phyloP scores from a whole-genome alignment of 2,888 invertebrate species.

The Oscheius sp. region DNA sequence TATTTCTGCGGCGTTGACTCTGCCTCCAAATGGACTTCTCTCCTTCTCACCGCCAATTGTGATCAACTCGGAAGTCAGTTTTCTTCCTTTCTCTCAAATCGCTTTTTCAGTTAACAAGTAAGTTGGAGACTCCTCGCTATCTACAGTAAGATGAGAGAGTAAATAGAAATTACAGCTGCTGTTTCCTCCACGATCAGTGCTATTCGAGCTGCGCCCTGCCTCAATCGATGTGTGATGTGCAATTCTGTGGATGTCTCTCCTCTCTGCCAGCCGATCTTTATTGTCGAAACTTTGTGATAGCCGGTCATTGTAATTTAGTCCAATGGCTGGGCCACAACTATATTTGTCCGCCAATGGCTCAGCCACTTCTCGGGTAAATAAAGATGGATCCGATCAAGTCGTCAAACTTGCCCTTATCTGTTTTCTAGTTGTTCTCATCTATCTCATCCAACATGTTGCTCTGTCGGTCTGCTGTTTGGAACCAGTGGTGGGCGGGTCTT shows the following conservation, averaged over 20 bases:
- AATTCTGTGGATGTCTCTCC: constrained; percentile 44
- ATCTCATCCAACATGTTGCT: constrained; percentile 17
- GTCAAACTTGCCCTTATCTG: too few relatives aligned
- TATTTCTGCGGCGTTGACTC: constrained; percentile 28
- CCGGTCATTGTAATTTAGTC: constrained; percentile 20
- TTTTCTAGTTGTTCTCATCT: too few relatives aligned
- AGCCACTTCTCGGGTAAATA: constrained; percentile 7
- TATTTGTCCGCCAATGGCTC: constrained; percentile 16
- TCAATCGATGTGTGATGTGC: constrained; percentile 46
- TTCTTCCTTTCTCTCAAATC: not conserved
- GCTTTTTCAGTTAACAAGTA: not conserved
- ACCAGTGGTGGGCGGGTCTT: constrained; percentile 17
- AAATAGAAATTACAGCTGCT: too few relatives aligned
- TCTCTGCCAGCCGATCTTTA: constrained; percentile 38
- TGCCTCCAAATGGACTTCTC: constrained; percentile 19
- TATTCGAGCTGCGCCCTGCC: constrained; percentile 42
- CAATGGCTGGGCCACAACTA: constrained; percentile 14
- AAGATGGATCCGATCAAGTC: not conserved
- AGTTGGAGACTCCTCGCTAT: not conserved
- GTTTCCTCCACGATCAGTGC: constrained; percentile 44
- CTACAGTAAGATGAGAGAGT: constrained; percentile 42
- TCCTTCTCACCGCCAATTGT: constrained; percentile 14
- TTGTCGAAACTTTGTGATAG: constrained; percentile 37
- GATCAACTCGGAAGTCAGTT: constrained; percentile 29
- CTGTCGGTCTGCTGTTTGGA: constrained; percentile 7